Percentiles rank a stretch among this genome's conserved stretches.
Conservation (phyloP, 2,888 invertebrate genomes). For the Pharmacophagus antenor region DNA sequence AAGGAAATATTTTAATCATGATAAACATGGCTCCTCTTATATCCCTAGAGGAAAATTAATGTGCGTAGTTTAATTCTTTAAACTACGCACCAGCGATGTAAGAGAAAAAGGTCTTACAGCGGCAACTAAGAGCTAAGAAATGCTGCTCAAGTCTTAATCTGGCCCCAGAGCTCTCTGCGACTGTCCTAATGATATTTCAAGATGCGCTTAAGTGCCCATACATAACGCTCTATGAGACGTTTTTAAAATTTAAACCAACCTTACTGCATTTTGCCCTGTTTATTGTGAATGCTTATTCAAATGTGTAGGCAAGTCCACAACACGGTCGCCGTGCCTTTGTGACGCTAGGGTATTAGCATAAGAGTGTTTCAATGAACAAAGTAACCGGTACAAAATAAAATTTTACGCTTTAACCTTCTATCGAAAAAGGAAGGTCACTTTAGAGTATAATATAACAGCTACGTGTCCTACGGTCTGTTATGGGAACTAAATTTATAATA, state of each 20-base stretch:
- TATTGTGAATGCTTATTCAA: slow-evolving; percentile 78
- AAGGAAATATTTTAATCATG: slow-evolving; percentile 22
- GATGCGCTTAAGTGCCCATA: slow-evolving; percentile 77
- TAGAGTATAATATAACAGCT: slow-evolving; percentile 63
- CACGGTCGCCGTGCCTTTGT: slow-evolving; percentile 62
- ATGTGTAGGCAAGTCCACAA: slow-evolving; percentile 72
- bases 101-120: slow-evolving; percentile 34
- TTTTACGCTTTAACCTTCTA: slow-evolving; percentile 74
- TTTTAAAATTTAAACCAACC: slow-evolving; percentile 79
- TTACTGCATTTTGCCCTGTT: slow-evolving; percentile 74
- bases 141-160: slow-evolving; percentile 69
- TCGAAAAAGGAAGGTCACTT: slow-evolving; percentile 64
- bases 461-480: slow-evolving; percentile 52
- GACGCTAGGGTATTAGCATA: slow-evolving; percentile 69
- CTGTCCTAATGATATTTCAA: slow-evolving; percentile 78
- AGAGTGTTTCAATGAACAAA: slow-evolving; percentile 73
- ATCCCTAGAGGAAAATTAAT: slow-evolving; percentile 31
- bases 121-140: slow-evolving; percentile 52
- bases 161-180: slow-evolving; percentile 55
- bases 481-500: slow-evolving; percentile 55
- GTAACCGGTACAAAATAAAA: slow-evolving; percentile 73
- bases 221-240: slow-evolving; percentile 78
- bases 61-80: slow-evolving; percentile 35
- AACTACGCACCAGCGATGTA: slow-evolving; percentile 36
- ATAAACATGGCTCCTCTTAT: slow-evolving; percentile 12